phyloP scores from a whole-genome alignment of 2,888 invertebrate genomes.

The Dysmachus trigonus region DNA sequence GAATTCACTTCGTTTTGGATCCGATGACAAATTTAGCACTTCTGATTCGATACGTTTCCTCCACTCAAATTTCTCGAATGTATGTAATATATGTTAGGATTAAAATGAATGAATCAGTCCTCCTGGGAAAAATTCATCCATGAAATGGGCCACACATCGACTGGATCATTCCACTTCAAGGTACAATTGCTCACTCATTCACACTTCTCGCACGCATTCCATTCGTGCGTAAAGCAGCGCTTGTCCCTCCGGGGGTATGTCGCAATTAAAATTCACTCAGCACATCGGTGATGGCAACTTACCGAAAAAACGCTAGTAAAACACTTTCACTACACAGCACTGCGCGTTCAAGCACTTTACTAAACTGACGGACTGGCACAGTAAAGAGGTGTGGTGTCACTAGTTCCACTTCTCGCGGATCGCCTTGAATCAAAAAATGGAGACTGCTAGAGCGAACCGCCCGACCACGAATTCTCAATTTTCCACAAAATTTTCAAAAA shows the following conservation, averaged over 20 bases:
- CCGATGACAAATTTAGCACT: conserved; percentile 37
- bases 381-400: conserved; percentile 44
- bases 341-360: conserved; percentile 54
- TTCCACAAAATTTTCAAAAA: not conserved
- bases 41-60: not conserved
- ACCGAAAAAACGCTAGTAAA: conserved; percentile 50
- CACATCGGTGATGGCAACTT: conserved; percentile 38
- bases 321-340: conserved; percentile 52
- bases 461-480: conserved; percentile 16
- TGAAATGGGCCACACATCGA: not conserved
- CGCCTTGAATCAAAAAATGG: not conserved
- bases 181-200: not conserved
- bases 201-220: not conserved
- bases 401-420: conserved; percentile 44
- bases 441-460: not conserved
- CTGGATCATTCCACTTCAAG: not conserved
- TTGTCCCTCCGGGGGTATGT: not conserved
- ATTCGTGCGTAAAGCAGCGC: not conserved
- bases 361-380: conserved; percentile 48
- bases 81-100: not conserved
- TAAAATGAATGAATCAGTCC: not conserved
- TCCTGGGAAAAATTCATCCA: not conserved
- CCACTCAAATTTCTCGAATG: not conserved
- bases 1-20: not conserved
- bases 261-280: not conserved